Percentiles rank a stretch among this genome's conserved stretches.
Evolutionary conservation across 2,888 invertebrate genomes (phyloP).

Genomic region (Axea sp.): DNA sequence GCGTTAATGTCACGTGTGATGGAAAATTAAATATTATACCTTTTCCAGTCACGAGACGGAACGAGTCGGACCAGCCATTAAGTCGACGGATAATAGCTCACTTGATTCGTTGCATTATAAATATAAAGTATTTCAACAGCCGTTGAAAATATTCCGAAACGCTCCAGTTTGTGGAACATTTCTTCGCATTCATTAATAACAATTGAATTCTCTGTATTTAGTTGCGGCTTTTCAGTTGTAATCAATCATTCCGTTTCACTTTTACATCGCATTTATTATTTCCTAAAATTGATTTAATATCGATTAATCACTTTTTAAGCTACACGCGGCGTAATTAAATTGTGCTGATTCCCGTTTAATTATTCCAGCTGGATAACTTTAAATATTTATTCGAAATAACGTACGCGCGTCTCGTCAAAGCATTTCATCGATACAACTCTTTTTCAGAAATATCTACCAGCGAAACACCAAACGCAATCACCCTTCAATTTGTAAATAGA

Average conservation of each 20-base stretch:
- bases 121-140: slow-evolving; percentile 6
- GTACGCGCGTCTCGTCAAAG: no score
- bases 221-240: not conserved
- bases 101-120: slow-evolving; percentile 6
- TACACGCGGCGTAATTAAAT: slow-evolving; percentile 4
- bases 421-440: no score
- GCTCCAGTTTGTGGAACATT: no score
- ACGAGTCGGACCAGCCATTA: slow-evolving; percentile 4
- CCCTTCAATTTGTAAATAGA: no score
- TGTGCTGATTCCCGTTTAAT: no score
- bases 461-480: no score
- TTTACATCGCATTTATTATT: slow-evolving; percentile 6
- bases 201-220: no score
- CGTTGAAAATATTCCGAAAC: no score
- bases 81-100: slow-evolving; percentile 23
- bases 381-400: no score
- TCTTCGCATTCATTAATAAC: no score
- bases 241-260: slow-evolving; percentile 24
- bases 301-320: slow-evolving; percentile 24
- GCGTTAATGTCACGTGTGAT: not conserved
- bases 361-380: no score
- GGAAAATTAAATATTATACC: slow-evolving; percentile 28
- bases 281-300: slow-evolving; percentile 20
- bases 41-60: not conserved
- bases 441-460: no score